Evolutionary conservation across 1,140 invertebrate species (phyloP).

Genomic region (Leucophenga varia): DNA sequence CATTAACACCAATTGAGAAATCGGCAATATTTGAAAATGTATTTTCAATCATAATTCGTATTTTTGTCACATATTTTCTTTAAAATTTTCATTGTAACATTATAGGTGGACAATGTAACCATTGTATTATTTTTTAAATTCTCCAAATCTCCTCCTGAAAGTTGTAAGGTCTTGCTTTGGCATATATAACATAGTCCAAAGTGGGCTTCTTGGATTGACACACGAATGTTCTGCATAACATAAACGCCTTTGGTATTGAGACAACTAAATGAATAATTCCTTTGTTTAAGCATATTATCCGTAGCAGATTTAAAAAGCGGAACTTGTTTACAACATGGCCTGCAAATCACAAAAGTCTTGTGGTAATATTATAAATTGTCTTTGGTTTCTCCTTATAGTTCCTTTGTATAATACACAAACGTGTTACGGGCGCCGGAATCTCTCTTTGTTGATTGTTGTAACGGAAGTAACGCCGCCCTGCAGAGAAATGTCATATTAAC

Average conservation of each 20-base stretch:
- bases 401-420: conserved; percentile 23
- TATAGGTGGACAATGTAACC: conserved; percentile 24
- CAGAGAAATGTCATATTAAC: conserved; percentile 45
- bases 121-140: conserved; percentile 14
- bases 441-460: conserved; percentile 35
- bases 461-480: conserved; percentile 25
- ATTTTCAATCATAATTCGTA: conserved; percentile 2
- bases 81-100: conserved; percentile 24
- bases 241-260: conserved; percentile 33
- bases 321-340: conserved; percentile 29
- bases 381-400: conserved; percentile 13
- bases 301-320: conserved; percentile 37
- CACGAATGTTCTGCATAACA: conserved; percentile 39
- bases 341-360: conserved; percentile 34
- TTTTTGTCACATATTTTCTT: conserved; percentile 23
- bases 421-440: conserved; percentile 25
- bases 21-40: conserved; percentile 37
- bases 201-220: conserved; percentile 31
- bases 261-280: conserved; percentile 37
- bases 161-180: conserved; percentile 24
- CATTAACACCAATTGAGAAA: conserved; percentile 21
- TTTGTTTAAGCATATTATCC: conserved; percentile 35
- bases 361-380: conserved; percentile 35
- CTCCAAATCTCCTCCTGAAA: conserved; percentile 29
- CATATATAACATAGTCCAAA: conserved; percentile 28